Evolutionary conservation across 2,113 vertebrate species (phyloP).

Genomic region (Calyptomena viridis): DNA sequence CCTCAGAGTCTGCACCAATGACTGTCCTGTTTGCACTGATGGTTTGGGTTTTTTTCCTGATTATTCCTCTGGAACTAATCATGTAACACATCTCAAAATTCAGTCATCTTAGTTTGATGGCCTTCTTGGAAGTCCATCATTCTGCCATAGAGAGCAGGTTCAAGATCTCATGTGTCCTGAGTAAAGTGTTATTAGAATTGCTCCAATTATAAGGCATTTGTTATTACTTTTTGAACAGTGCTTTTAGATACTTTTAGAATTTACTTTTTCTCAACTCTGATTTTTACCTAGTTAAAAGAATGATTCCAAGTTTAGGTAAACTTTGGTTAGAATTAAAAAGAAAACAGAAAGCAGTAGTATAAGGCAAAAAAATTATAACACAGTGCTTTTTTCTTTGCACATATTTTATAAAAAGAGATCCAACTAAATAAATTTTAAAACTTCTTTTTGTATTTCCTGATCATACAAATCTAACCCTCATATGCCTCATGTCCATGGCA

Average conservation of each 20-base stretch:
- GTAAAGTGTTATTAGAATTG: neutral
- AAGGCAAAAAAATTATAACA: neutral
- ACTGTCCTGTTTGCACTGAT: neutral
- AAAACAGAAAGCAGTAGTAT: neutral
- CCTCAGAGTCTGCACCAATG: neutral
- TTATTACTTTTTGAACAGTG: neutral
- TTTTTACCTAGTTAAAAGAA: neutral
- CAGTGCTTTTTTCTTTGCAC: neutral
- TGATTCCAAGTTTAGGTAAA: neutral
- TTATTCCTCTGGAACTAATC: neutral
- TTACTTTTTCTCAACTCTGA: neutral
- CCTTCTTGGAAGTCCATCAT: neutral
- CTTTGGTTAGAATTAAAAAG: neutral
- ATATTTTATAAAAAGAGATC: neutral
- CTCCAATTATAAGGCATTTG: fast-evolving
- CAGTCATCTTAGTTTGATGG: neutral
- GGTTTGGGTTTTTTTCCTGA: neutral
- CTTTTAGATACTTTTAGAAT: neutral
- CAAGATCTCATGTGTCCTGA: neutral
- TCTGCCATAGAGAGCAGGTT: neutral
- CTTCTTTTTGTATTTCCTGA: neutral
- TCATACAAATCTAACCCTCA: neutral
- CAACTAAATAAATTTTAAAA: neutral
- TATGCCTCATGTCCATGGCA: neutral
- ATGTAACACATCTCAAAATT: neutral